These are phyloP conservation scores for Hyles euphorbiae DNA, from an alignment of 1,140 invertebrate species.

Conservation along the genomic window DNA sequence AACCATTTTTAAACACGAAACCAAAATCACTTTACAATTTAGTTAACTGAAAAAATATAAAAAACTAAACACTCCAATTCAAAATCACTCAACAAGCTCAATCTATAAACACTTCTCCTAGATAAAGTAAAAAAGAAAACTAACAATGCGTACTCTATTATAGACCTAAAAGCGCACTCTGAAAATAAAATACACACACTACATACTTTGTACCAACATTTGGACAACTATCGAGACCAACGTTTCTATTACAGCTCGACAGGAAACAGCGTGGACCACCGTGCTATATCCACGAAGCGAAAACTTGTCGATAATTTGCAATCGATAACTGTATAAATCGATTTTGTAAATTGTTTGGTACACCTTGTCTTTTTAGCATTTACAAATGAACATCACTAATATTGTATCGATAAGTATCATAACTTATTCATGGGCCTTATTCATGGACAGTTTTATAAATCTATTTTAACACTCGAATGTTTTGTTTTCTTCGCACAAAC, in stretches of 20 bases:
- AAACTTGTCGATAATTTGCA: too few relatives aligned
- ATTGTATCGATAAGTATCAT: too few relatives aligned
- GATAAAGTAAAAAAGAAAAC: slow-evolving; percentile 24
- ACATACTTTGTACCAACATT: slow-evolving; percentile 21
- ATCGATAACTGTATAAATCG: too few relatives aligned
- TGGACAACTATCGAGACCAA: slow-evolving; percentile 8
- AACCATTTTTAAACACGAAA: neutral
- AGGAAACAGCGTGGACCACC: slow-evolving; percentile 4
- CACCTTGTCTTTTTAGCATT: too few relatives aligned
- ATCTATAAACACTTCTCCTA: slow-evolving; percentile 28
- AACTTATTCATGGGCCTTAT: too few relatives aligned
- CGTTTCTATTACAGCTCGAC: neutral
- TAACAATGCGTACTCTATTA: slow-evolving; percentile 41
- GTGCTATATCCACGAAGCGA: slow-evolving; percentile 7
- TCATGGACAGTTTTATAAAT: too few relatives aligned
- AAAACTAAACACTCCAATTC: slow-evolving; percentile 17
- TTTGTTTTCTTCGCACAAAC: too few relatives aligned
- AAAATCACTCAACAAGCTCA: slow-evolving; percentile 32
- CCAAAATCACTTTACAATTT: neutral
- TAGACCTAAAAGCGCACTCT: slow-evolving; percentile 35
- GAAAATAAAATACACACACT: slow-evolving; percentile 28
- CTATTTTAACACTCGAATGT: too few relatives aligned
- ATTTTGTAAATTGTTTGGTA: too few relatives aligned
- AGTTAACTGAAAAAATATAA: neutral
- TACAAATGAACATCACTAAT: too few relatives aligned